Percentiles rank a stretch among this genome's conserved stretches.
Conservation (phyloP, 2,113 vertebrate genomes). For the Ammospiza nelsoni region DNA sequence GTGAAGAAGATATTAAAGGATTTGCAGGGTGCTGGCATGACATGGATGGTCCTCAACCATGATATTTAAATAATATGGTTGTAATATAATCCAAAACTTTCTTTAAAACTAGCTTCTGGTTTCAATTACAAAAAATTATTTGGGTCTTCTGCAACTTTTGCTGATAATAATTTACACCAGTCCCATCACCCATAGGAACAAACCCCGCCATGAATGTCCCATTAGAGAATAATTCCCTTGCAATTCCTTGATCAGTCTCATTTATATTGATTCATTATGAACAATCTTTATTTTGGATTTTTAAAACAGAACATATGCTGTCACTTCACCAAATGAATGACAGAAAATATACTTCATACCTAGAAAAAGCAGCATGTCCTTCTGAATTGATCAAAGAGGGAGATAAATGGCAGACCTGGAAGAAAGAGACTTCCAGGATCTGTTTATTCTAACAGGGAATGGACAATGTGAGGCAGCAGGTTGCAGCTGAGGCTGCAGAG, state of each 20-base stretch:
- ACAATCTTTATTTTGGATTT: background rate
- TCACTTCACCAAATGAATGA: background rate
- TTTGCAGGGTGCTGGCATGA: background rate
- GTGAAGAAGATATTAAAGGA: background rate
- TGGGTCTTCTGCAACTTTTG: background rate
- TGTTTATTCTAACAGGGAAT: background rate
- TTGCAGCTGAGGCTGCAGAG: slow-evolving; percentile 3
- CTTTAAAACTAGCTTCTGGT: background rate
- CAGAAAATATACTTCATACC: background rate
- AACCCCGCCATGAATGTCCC: background rate
- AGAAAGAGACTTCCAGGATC: background rate
- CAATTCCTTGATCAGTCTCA: background rate
- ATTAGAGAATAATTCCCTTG: background rate
- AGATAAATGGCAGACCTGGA: background rate
- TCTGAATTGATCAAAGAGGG: background rate
- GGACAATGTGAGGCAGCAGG: background rate
- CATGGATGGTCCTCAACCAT: background rate
- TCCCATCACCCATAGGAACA: background rate
- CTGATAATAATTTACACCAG: background rate
- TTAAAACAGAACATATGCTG: background rate
- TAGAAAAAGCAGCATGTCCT: background rate
- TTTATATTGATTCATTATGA: background rate
- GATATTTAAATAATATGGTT: background rate
- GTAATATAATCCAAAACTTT: background rate
- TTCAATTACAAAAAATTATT: background rate